These are phyloP conservation scores for Eptesicus fuscus DNA, from an alignment of 2,113 vertebrate species.

Conservation along the genomic window DNA sequence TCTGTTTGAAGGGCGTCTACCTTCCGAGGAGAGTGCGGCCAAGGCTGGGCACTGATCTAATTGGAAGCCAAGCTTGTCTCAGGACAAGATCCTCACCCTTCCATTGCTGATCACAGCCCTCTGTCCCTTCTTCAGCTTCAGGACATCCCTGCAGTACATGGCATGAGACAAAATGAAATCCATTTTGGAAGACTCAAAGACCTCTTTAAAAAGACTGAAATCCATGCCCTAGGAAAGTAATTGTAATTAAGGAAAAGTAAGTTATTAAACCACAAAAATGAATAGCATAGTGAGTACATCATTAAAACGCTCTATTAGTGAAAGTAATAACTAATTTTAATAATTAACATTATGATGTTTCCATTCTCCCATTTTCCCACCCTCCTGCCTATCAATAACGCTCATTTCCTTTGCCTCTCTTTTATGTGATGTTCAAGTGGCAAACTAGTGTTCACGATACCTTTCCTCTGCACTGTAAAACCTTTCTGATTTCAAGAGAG, in stretches of 20 bases:
- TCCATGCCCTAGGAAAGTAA: slow-evolving; percentile 93
- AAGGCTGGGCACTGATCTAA: background rate
- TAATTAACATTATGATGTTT: background rate
- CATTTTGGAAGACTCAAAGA: slow-evolving; percentile 87
- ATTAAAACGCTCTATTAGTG: background rate
- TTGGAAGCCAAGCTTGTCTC: background rate
- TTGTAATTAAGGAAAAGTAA: slow-evolving; percentile 57
- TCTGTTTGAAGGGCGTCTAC: slow-evolving; percentile 6
- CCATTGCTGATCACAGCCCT: slow-evolving; percentile 96
- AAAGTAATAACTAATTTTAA: background rate
- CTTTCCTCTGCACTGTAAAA: slow-evolving; percentile 31
- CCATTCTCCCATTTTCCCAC: background rate
- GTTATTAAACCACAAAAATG: slow-evolving; percentile 49
- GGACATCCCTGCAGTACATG: slow-evolving; percentile 91
- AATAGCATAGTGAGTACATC: slow-evolving; percentile 33
- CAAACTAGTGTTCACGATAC: background rate
- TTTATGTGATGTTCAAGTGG: background rate
- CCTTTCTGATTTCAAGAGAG: background rate
- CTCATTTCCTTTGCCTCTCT: background rate
- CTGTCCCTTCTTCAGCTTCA: slow-evolving; percentile 96
- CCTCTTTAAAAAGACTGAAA: slow-evolving; percentile 88
- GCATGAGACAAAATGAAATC: slow-evolving; percentile 95
- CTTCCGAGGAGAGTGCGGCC: background rate
- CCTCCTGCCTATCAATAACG: background rate
- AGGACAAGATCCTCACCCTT: slow-evolving; percentile 85